Evolutionary conservation across 2,797 vertebrate species (phyloP).

Genomic region (Allobates femoralis): DNA sequence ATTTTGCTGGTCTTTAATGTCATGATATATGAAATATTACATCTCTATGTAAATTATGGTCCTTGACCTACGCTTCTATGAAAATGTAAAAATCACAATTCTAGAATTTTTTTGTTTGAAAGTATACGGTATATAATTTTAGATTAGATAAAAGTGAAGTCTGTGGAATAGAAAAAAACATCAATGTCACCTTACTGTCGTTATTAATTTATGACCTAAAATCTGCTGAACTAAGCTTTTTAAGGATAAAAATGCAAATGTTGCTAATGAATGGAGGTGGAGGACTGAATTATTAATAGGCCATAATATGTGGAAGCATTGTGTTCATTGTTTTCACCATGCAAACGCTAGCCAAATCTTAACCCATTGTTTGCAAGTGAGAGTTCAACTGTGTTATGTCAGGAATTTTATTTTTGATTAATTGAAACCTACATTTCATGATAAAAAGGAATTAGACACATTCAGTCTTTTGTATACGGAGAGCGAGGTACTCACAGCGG

Average conservation of each 20-base stretch:
- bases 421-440: not conserved
- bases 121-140: not conserved
- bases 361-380: not conserved
- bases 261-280: not conserved
- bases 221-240: not conserved
- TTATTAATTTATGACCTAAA: not conserved
- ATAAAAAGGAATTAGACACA: not conserved
- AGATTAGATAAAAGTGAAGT: not conserved
- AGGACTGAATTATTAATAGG: not conserved
- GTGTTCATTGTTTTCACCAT: not conserved
- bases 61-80: not conserved
- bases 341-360: not conserved
- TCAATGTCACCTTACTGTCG: not conserved
- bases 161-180: not conserved
- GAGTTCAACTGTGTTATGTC: not conserved
- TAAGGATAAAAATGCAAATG: conserved; percentile 19
- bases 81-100: not conserved
- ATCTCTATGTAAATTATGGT: too few species aligned
- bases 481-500: not conserved
- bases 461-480: not conserved
- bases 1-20: too few species aligned
- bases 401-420: not conserved
- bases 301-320: not conserved
- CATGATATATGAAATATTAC: too few species aligned
- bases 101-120: not conserved